These are phyloP conservation scores for Limosa lapponica DNA, from an alignment of 2,797 vertebrate genomes.

Conservation along the genomic window DNA sequence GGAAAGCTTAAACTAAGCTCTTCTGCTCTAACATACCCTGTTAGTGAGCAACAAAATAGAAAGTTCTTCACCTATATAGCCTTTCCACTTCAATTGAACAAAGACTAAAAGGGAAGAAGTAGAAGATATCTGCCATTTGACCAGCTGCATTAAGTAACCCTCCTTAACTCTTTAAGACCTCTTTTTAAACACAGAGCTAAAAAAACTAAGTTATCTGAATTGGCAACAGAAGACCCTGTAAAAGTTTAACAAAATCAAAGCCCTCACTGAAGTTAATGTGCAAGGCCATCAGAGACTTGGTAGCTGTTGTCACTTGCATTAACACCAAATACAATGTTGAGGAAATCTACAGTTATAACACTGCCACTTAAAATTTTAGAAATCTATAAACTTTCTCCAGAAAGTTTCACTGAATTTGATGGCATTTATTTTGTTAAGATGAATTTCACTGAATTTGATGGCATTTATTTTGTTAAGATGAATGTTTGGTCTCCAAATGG, in stretches of 20 bases:
- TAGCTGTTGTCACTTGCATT: neutral
- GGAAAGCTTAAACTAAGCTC: neutral
- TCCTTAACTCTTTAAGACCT: neutral
- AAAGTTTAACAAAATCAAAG: neutral
- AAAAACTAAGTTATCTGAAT: neutral
- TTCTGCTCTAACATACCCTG: neutral
- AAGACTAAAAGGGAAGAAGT: neutral
- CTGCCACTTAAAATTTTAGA: neutral
- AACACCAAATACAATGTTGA: neutral
- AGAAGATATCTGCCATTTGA: neutral
- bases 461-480: neutral
- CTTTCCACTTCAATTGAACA: neutral
- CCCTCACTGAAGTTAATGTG: neutral
- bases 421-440: neutral
- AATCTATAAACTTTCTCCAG: neutral
- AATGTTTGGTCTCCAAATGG: neutral
- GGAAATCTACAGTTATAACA: neutral
- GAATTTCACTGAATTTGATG: no score
- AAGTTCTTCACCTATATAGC: neutral
- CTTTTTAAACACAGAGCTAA: neutral
- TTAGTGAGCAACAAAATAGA: neutral
- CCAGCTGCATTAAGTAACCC: neutral
- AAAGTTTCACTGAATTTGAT: no score
- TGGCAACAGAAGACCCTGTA: neutral
- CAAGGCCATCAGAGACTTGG: neutral